Conservation (phyloP, 2,797 vertebrate genomes). For the Thaleichthys pacificus region DNA sequence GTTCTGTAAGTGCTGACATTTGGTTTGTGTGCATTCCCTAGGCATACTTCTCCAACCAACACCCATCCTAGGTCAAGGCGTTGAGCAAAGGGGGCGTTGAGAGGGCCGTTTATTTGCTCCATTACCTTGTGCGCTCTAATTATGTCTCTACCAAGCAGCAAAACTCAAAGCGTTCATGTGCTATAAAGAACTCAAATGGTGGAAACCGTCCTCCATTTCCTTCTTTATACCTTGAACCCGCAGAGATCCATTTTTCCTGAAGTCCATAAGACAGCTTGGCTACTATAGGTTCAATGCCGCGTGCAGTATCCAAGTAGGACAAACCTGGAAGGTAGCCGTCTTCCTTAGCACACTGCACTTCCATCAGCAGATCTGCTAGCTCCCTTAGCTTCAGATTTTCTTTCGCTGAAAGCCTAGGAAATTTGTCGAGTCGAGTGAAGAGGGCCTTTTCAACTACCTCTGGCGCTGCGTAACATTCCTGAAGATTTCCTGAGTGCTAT, state of each 20-base stretch:
- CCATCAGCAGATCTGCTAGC: constrained; percentile 2
- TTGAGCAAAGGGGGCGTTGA: no score
- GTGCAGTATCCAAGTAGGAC: constrained; percentile 12
- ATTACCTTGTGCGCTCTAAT: no score
- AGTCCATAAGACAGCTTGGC: constrained; percentile 4
- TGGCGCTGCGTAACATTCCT: constrained; percentile 11
- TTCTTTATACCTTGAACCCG: constrained; percentile 2
- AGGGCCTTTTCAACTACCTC: constrained; percentile 15
- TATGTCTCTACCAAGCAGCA: no score
- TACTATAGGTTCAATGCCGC: constrained; percentile 5
- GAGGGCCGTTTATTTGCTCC: no score
- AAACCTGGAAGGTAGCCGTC: constrained; percentile 1
- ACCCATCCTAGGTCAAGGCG: no score
- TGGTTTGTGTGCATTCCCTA: no score
- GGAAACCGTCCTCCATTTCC: neutral
- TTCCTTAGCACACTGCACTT: neutral
- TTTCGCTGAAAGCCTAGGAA: constrained; percentile 8
- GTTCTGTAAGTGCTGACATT: no score
- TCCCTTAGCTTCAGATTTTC: constrained; percentile 7
- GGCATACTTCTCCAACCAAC: no score
- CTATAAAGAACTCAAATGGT: constrained; percentile 4
- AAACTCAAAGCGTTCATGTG: no score
- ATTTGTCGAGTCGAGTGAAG: neutral
- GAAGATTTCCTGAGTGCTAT: constrained; percentile 2
- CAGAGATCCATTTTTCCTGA: constrained; percentile 6